Evolutionary conservation across 1,140 invertebrate species (phyloP).

Genomic region (Sycophila sp.): DNA sequence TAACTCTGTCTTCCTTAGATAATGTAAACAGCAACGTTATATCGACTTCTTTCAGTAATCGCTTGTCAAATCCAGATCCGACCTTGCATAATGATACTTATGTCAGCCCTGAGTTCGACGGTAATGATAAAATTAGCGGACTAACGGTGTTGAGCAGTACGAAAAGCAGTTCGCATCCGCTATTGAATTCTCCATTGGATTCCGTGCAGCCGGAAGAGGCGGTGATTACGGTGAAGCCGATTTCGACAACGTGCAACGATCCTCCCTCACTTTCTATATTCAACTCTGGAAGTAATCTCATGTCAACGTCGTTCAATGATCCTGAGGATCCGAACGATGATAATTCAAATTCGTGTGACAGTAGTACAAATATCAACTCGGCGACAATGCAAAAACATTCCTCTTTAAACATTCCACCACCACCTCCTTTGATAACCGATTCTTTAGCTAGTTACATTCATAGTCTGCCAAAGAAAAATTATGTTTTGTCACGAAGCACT

Average conservation of each 20-base stretch:
- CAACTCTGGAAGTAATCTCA: conserved; percentile 53
- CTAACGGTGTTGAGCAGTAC: conserved; percentile 12
- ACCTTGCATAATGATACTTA: conserved; percentile 37
- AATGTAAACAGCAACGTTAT: conserved; percentile 51
- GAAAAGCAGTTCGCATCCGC: background rate
- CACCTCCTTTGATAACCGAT: conserved; percentile 53
- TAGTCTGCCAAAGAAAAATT: conserved; percentile 60
- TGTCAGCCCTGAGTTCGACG: background rate
- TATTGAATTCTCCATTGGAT: background rate
- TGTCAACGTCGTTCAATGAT: conserved; percentile 61
- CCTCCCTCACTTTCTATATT: conserved; percentile 44
- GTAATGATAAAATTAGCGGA: conserved; percentile 1
- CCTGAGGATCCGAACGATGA: conserved; percentile 45
- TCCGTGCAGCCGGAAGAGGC: conserved; percentile 5
- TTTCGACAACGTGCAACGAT: conserved; percentile 7
- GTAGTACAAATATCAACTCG: conserved; percentile 26
- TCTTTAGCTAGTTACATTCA: conserved; percentile 59
- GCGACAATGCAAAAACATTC: conserved; percentile 45
- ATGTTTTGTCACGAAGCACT: conserved; percentile 53
- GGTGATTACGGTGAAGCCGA: conserved; percentile 1
- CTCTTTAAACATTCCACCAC: conserved; percentile 49
- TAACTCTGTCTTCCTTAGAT: conserved; percentile 40
- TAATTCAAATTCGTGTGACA: conserved; percentile 32
- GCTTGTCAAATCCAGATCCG: conserved; percentile 37
- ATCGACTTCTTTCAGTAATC: conserved; percentile 57